phyloP scores from a whole-genome alignment of 2,888 invertebrate genomes.

The Xanthia togata region DNA sequence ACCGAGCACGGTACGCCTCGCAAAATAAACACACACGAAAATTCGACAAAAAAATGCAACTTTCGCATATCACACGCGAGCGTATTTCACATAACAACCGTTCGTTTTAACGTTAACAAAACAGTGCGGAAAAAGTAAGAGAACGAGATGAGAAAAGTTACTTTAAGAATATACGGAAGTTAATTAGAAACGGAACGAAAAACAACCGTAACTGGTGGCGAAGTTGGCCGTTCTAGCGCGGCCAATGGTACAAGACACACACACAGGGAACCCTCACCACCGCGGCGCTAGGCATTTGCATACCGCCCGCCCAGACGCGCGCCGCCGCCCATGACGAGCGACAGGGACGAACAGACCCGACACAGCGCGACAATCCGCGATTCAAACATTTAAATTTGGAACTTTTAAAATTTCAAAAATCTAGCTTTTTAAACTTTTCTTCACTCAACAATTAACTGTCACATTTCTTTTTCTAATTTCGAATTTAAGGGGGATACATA shows the following conservation, averaged over 20 bases:
- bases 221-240: slow-evolving; percentile 90
- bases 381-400: slow-evolving; percentile 62
- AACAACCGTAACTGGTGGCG: slow-evolving; percentile 91
- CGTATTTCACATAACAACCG: slow-evolving; percentile 85
- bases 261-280: slow-evolving; percentile 86
- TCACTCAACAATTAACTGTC: slow-evolving; percentile 7
- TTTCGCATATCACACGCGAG: slow-evolving; percentile 85
- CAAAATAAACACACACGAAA: slow-evolving; percentile 82
- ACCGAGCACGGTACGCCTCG: slow-evolving; percentile 75
- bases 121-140: slow-evolving; percentile 80
- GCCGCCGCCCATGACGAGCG: slow-evolving; percentile 89
- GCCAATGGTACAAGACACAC: slow-evolving; percentile 89
- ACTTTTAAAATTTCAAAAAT: slow-evolving; percentile 52
- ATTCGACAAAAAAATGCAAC: slow-evolving; percentile 77
- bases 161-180: slow-evolving; percentile 90
- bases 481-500: slow-evolving; percentile 52
- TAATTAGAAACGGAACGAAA: slow-evolving; percentile 90
- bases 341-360: slow-evolving; percentile 83
- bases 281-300: slow-evolving; percentile 89
- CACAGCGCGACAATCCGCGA: slow-evolving; percentile 76
- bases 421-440: slow-evolving; percentile 34
- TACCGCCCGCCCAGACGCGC: slow-evolving; percentile 90
- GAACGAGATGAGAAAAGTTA: slow-evolving; percentile 90
- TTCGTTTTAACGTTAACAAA: slow-evolving; percentile 78
- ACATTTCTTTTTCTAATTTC: slow-evolving; percentile 33